Percentiles rank a stretch among this genome's conserved stretches.
phyloP scores from a whole-genome alignment of 2,888 invertebrate species.

The Drosophila fulvimacula region DNA sequence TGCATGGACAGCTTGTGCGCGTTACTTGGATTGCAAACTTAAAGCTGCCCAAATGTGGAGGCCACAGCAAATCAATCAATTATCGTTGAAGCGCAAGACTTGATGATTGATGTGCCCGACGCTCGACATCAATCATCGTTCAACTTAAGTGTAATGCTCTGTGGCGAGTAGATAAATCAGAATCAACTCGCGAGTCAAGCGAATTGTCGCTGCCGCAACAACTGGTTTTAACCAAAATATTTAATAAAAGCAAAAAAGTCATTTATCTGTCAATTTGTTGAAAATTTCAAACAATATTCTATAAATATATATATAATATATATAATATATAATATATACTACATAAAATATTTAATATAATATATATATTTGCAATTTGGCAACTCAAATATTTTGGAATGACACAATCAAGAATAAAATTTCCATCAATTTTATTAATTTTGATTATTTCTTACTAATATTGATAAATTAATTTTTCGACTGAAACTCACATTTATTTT shows the following conservation, averaged over 20 bases:
- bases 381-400: not conserved
- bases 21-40: not conserved
- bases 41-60: not conserved
- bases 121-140: slow-evolving; percentile 56
- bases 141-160: slow-evolving; percentile 35
- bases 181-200: slow-evolving; percentile 19
- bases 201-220: slow-evolving; percentile 3
- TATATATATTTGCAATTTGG: too few species aligned
- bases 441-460: too few species aligned
- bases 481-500: too few species aligned
- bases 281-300: not conserved
- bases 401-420: too few species aligned
- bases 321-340: too few species aligned
- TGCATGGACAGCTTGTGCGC: not conserved
- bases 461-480: too few species aligned
- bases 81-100: slow-evolving; percentile 36
- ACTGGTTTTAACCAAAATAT: not conserved
- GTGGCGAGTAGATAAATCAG: slow-evolving; percentile 44
- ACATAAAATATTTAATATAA: too few species aligned
- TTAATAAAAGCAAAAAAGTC: not conserved
- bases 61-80: slow-evolving; percentile 54
- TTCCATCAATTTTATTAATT: too few species aligned
- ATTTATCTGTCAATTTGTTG: not conserved
- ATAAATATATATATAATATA: too few species aligned
- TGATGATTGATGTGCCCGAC: slow-evolving; percentile 53